Evolutionary conservation across 2,113 vertebrate species (phyloP).

Genomic region (Mesembrinibis cayennensis): DNA sequence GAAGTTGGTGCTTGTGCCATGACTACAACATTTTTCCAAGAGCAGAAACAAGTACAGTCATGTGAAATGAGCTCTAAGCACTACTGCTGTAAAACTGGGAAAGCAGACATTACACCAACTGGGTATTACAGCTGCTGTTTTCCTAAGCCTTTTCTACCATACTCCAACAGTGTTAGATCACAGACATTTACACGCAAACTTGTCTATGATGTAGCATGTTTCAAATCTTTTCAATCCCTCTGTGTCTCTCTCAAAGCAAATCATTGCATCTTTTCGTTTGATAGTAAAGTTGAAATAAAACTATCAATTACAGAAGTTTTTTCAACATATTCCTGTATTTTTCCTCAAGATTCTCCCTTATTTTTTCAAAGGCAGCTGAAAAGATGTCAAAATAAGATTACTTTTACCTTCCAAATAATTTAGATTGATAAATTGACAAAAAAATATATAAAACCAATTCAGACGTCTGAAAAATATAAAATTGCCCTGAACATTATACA

Average conservation of each 20-base stretch:
- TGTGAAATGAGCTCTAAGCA: not conserved
- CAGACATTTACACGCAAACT: not conserved
- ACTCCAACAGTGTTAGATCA: not conserved
- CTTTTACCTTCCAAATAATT: not conserved
- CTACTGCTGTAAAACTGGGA: not conserved
- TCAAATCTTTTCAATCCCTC: not conserved
- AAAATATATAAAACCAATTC: not conserved
- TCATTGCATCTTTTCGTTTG: not conserved
- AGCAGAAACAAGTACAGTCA: slow-evolving; percentile 16
- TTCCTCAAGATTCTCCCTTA: slow-evolving; percentile 2
- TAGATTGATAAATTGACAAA: not conserved
- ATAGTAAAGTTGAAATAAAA: not conserved
- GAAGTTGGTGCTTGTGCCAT: not conserved
- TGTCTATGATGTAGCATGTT: fast-evolving
- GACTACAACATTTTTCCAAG: slow-evolving; percentile 9
- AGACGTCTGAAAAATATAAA: slow-evolving; percentile 1
- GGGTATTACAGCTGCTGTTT: not conserved
- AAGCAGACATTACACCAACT: not conserved
- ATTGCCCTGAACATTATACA: not conserved
- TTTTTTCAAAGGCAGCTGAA: slow-evolving; percentile 10
- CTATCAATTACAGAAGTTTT: not conserved
- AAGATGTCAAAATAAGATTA: not conserved
- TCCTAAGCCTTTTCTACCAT: not conserved
- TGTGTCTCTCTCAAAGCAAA: not conserved
- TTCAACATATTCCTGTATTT: not conserved